These are phyloP conservation scores for Prosapia bicincta DNA, from an alignment of 2,888 invertebrate species.

Conservation along the genomic window DNA sequence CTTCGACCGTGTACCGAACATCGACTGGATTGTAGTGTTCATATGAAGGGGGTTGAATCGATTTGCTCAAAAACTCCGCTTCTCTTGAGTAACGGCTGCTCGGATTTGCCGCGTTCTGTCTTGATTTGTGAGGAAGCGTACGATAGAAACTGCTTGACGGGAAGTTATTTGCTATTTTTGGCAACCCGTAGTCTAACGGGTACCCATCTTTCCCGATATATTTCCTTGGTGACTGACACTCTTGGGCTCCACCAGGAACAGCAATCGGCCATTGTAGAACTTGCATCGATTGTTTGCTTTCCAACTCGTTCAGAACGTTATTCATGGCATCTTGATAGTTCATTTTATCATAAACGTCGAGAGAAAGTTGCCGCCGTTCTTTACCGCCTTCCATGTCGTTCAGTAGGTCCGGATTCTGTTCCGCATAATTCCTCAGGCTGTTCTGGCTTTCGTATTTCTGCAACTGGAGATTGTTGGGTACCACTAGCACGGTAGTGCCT, in stretches of 20 bases:
- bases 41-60: constrained; percentile 50
- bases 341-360: constrained; percentile 19
- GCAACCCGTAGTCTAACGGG: constrained; percentile 72
- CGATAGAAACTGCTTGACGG: constrained; percentile 52
- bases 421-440: constrained; percentile 41
- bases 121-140: constrained; percentile 69
- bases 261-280: constrained; percentile 46
- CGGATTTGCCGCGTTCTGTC: constrained; percentile 44
- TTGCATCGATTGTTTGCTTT: constrained; percentile 43
- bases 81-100: constrained; percentile 56
- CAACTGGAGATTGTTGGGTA: constrained; percentile 33
- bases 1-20: constrained; percentile 74
- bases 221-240: constrained; percentile 67
- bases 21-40: constrained; percentile 48
- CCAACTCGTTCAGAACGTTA: constrained; percentile 41
- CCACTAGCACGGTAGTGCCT: constrained; percentile 35
- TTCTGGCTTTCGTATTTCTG: constrained; percentile 19
- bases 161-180: constrained; percentile 54
- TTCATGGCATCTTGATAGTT: neutral
- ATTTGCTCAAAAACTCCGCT: constrained; percentile 60
- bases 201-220: constrained; percentile 76
- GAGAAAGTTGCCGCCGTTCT: constrained; percentile 44
- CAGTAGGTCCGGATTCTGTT: constrained; percentile 76
- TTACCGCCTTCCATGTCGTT: constrained; percentile 68
- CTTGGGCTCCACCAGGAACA: constrained; percentile 52